Evolutionary conservation across 2,113 vertebrate genomes (phyloP).

Genomic region (Poeciliopsis prolifica): DNA sequence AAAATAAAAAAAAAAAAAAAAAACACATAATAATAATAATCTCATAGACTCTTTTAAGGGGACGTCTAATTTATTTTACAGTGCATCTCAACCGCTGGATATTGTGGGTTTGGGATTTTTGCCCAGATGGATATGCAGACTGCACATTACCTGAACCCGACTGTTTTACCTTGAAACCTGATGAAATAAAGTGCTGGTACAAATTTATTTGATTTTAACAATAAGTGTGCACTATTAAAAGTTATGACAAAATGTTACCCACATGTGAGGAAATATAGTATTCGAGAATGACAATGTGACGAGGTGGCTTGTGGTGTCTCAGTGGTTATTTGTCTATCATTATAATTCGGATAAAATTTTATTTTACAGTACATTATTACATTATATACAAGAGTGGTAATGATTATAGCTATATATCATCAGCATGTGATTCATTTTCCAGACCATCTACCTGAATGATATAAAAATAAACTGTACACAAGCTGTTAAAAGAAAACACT

Average conservation of each 20-base stretch:
- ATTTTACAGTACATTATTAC: conserved; percentile 90
- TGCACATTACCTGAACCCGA: conserved; percentile 63
- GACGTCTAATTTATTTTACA: conserved; percentile 39
- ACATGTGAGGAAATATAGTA: conserved; percentile 49
- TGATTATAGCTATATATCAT: conserved; percentile 80
- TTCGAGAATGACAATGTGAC: conserved; percentile 57
- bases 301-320: conserved; percentile 68
- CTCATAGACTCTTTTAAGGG: conserved; percentile 49
- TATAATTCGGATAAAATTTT: conserved; percentile 77
- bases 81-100: conserved; percentile 47
- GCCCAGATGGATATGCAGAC: conserved; percentile 53
- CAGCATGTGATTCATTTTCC: conserved; percentile 74
- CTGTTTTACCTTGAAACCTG: conserved; percentile 64
- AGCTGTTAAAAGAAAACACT: conserved; percentile 82
- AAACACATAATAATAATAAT: conserved; percentile 19
- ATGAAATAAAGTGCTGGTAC: conserved; percentile 84
- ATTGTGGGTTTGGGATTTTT: conserved; percentile 54
- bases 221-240: conserved; percentile 76
- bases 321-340: conserved; percentile 70
- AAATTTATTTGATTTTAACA: conserved; percentile 74
- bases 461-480: conserved; percentile 93
- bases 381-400: conserved; percentile 87
- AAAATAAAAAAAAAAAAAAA: no score
- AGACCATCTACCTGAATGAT: conserved; percentile 83
- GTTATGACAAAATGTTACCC: conserved; percentile 34